phyloP scores from a whole-genome alignment of 2,888 invertebrate species.

The Anthrax anthrax region DNA sequence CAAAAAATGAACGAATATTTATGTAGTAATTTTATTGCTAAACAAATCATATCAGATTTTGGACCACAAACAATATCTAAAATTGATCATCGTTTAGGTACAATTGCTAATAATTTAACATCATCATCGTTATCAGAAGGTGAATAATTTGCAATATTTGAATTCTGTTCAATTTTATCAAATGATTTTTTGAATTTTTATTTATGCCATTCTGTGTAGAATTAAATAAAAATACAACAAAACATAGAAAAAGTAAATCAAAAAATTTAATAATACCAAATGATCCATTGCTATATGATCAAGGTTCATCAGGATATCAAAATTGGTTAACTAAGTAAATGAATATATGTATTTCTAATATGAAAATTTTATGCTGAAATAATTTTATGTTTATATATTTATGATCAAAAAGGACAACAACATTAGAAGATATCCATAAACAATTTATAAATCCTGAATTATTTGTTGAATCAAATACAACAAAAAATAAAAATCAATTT shows the following conservation, averaged over 20 bases:
- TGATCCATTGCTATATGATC: slow-evolving; percentile 45
- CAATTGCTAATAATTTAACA: neutral
- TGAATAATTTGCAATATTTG: neutral
- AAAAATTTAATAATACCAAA: slow-evolving; percentile 25
- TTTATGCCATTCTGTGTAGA: too few relatives aligned
- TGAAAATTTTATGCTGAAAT: neutral
- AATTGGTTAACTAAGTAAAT: slow-evolving; percentile 60
- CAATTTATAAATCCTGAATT: slow-evolving; percentile 45
- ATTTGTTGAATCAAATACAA: too few relatives aligned
- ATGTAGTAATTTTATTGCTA: slow-evolving; percentile 58
- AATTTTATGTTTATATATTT: slow-evolving; percentile 2
- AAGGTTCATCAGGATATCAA: slow-evolving; percentile 57
- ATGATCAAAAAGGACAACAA: slow-evolving; percentile 43
- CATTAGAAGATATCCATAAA: slow-evolving; percentile 52
- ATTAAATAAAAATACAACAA: neutral
- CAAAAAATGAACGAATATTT: slow-evolving; percentile 66
- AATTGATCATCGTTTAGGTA: slow-evolving; percentile 14
- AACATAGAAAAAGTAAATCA: slow-evolving; percentile 6
- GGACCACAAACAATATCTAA: slow-evolving; percentile 17
- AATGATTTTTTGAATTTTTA: neutral
- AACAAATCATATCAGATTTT: slow-evolving; percentile 55
- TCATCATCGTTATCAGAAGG: neutral
- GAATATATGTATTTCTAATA: neutral
- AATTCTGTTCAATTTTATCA: neutral
- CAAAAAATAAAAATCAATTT: too few relatives aligned